phyloP scores from a whole-genome alignment of 2,113 vertebrate species.

The Vulpes lagopus region DNA sequence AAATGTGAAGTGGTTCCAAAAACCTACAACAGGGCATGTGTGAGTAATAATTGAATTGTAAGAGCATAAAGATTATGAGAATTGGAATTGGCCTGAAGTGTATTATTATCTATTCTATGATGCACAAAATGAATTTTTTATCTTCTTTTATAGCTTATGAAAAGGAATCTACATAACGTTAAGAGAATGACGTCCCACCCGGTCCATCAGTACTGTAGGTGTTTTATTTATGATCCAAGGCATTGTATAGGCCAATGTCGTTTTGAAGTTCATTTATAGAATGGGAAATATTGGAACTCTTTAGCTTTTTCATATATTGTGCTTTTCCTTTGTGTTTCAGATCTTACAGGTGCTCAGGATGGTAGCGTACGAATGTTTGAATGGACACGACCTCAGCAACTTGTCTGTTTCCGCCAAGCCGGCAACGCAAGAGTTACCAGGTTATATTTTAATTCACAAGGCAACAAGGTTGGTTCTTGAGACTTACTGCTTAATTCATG shows the following conservation, averaged over 20 bases:
- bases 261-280: neutral
- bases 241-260: neutral
- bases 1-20: neutral
- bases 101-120: neutral
- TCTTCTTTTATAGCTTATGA: slow-evolving; percentile 93
- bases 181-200: slow-evolving; percentile 99
- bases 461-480: slow-evolving; percentile 92
- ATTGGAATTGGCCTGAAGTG: neutral
- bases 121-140: slow-evolving; percentile 43
- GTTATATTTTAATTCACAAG: slow-evolving; percentile 98
- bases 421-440: slow-evolving; percentile 97
- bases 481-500: neutral
- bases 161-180: slow-evolving; percentile 98
- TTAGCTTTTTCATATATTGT: neutral
- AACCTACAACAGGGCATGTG: neutral
- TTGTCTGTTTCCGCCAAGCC: slow-evolving; percentile 97
- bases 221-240: neutral
- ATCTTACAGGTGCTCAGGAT: slow-evolving; percentile 98
- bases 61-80: neutral
- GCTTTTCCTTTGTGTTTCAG: slow-evolving; percentile 83
- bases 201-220: slow-evolving; percentile 99
- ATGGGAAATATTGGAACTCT: neutral
- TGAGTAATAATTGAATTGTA: neutral
- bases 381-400: slow-evolving; percentile 97
- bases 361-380: slow-evolving; percentile 99